These are phyloP conservation scores for Deilephila porcellus DNA, from an alignment of 2,888 invertebrate genomes.

Conservation along the genomic window DNA sequence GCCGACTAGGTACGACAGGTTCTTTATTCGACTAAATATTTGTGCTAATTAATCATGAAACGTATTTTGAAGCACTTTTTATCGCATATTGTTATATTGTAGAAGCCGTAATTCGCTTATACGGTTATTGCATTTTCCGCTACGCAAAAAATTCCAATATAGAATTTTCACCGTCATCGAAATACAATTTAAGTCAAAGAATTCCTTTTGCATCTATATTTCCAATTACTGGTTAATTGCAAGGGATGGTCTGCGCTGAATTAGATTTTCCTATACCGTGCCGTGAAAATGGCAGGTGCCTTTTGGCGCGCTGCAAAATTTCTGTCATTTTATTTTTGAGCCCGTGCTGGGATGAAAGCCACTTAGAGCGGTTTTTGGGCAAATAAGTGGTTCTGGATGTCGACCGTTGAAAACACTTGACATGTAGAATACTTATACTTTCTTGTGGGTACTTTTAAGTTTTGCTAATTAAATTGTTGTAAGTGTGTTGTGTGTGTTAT, in stretches of 20 bases:
- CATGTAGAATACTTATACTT: slow-evolving; percentile 33
- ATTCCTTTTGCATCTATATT: not conserved
- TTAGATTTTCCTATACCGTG: not conserved
- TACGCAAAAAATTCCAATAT: no score
- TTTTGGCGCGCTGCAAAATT: not conserved
- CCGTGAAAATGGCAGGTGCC: not conserved
- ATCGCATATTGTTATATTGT: no score
- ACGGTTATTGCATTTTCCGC: no score
- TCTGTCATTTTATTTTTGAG: not conserved
- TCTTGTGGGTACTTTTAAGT: not conserved
- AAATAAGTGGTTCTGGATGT: slow-evolving; percentile 43
- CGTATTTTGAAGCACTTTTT: no score
- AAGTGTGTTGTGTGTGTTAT: not conserved
- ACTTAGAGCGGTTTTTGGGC: not conserved
- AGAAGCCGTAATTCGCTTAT: no score
- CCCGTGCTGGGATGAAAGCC: not conserved
- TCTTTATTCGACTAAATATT: no score
- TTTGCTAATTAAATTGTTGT: slow-evolving; percentile 1
- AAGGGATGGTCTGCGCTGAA: not conserved
- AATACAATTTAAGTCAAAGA: not conserved
- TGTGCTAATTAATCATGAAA: no score
- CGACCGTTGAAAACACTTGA: slow-evolving; percentile 48
- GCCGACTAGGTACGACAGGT: no score
- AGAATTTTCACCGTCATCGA: not conserved
- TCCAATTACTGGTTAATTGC: not conserved